Evolutionary conservation across 2,888 invertebrate species (phyloP).

Genomic region (Tenthredo distinguenda): DNA sequence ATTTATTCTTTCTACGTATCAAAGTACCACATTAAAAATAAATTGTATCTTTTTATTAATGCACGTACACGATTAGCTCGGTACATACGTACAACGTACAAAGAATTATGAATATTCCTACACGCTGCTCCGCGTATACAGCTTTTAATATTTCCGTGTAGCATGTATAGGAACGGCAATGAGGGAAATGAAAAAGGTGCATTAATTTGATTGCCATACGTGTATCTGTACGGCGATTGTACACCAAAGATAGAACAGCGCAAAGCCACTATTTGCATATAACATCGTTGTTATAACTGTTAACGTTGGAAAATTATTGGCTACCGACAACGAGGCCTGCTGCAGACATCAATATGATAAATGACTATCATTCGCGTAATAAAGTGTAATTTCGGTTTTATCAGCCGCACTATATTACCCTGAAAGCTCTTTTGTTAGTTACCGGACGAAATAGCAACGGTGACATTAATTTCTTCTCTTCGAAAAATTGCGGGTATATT

Average conservation of each 20-base stretch:
- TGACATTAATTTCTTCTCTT: background rate
- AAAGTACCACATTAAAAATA: background rate
- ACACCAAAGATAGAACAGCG: background rate
- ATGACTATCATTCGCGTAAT: background rate
- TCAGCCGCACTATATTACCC: background rate
- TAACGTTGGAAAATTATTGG: background rate
- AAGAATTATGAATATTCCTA: background rate
- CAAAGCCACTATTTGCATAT: background rate
- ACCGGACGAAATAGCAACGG: background rate
- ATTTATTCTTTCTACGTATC: background rate
- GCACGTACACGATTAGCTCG: background rate
- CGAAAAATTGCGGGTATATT: too few relatives aligned
- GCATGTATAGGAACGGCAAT: background rate
- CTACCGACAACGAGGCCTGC: background rate
- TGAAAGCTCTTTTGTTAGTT: background rate
- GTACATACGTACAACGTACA: background rate
- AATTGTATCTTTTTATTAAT: background rate
- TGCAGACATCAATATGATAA: slow-evolving; percentile 8
- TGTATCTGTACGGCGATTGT: background rate
- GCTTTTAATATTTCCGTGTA: background rate
- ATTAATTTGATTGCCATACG: slow-evolving; percentile 39
- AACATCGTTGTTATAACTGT: background rate
- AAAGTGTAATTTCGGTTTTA: background rate
- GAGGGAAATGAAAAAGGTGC: slow-evolving; percentile 14
- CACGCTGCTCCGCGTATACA: background rate